Percentiles rank a stretch among this genome's conserved stretches.
phyloP scores from a whole-genome alignment of 2,797 vertebrate species.

The Dendrocincla tyrannina region DNA sequence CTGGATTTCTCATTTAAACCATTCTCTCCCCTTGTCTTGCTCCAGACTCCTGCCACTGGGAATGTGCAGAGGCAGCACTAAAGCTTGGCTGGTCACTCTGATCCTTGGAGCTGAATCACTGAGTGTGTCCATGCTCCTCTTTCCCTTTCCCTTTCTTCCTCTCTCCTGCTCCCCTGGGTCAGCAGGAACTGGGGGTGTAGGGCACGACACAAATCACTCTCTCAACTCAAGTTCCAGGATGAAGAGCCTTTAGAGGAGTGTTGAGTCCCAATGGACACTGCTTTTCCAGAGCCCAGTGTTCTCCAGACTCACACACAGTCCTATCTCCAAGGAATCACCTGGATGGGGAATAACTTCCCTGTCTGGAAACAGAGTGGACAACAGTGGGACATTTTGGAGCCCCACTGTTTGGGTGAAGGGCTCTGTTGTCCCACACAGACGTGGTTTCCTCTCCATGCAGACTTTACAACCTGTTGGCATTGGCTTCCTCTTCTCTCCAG shows the following conservation, averaged over 20 bases:
- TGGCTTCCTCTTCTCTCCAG: neutral
- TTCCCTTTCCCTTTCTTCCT: neutral
- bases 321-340: neutral
- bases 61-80: neutral
- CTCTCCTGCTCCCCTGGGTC: neutral
- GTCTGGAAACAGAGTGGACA: neutral
- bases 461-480: neutral
- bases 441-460: neutral
- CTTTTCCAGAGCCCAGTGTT: neutral
- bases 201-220: neutral
- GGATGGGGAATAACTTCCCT: neutral
- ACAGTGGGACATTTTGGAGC: fast-evolving
- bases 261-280: neutral
- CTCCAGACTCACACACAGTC: neutral
- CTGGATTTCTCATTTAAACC: neutral
- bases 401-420: neutral
- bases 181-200: neutral
- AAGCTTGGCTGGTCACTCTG: neutral
- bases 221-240: neutral
- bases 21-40: neutral
- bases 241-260: neutral
- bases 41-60: neutral
- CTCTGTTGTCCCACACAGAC: neutral
- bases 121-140: neutral
- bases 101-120: neutral